Percentiles rank a stretch among this genome's conserved stretches.
Evolutionary conservation across 1,140 invertebrate species (phyloP).

Genomic region (Plodia interpunctella): DNA sequence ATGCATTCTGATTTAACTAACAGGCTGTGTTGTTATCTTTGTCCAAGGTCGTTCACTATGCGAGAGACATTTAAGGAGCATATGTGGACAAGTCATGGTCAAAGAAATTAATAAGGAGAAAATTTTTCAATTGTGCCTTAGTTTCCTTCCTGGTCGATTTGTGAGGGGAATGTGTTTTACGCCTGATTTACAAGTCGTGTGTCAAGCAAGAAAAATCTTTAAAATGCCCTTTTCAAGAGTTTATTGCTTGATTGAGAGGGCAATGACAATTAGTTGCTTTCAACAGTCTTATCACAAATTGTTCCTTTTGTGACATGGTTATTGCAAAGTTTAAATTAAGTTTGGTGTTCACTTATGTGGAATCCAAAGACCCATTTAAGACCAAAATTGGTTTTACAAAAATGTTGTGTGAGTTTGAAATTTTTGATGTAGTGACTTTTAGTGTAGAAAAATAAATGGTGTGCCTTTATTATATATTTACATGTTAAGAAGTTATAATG

Average conservation of each 20-base stretch:
- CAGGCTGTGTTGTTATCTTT: slow-evolving; percentile 81
- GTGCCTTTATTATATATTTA: slow-evolving; percentile 3
- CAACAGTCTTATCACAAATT: not conserved
- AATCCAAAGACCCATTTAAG: too few species aligned
- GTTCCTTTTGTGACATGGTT: too few species aligned
- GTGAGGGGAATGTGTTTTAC: not conserved
- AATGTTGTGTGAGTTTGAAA: too few species aligned
- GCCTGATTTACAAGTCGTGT: too few species aligned
- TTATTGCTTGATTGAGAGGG: too few species aligned
- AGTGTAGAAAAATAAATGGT: not conserved
- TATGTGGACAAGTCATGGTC: slow-evolving; percentile 81
- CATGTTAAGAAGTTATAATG: not conserved
- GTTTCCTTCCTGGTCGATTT: slow-evolving; percentile 3
- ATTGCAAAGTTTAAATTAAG: too few species aligned
- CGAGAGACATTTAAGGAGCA: slow-evolving; percentile 81
- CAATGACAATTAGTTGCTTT: too few species aligned
- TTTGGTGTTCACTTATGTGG: too few species aligned
- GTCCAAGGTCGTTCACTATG: slow-evolving; percentile 80
- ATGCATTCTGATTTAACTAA: slow-evolving; percentile 83
- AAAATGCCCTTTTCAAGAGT: too few species aligned
- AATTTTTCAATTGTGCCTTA: slow-evolving; percentile 33
- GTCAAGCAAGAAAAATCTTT: too few species aligned
- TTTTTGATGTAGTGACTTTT: too few species aligned
- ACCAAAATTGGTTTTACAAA: too few species aligned
- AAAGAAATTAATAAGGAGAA: slow-evolving; percentile 74